Percentiles rank a stretch among this genome's conserved stretches.
phyloP scores from a whole-genome alignment of 2,113 vertebrate genomes.

The Sinocyclocheilus grahami region DNA sequence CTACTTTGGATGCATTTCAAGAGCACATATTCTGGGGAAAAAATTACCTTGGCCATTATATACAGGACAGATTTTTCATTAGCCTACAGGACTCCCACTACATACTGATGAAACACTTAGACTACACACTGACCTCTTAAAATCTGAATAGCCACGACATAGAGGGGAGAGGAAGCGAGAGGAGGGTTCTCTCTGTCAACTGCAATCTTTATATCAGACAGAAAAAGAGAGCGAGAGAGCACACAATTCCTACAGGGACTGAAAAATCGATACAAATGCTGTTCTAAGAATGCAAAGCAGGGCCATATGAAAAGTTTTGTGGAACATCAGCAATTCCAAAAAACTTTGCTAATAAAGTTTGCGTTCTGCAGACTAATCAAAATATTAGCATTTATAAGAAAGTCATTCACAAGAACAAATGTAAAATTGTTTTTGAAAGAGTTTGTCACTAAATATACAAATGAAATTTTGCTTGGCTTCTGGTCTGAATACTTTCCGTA shows the following conservation, averaged over 20 bases:
- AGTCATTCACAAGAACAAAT: constrained; percentile 28
- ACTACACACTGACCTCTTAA: neutral
- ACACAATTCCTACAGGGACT: constrained; percentile 47
- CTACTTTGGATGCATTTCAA: constrained; percentile 10
- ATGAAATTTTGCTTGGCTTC: neutral
- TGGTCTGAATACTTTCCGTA: too few relatives aligned
- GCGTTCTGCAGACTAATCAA: constrained; percentile 23
- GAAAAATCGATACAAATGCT: constrained; percentile 60
- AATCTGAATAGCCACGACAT: constrained; percentile 4
- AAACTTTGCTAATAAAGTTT: neutral
- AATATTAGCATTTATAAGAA: constrained; percentile 6
- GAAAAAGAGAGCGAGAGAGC: constrained; percentile 24
- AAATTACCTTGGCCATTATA: neutral
- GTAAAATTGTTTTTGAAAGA: neutral
- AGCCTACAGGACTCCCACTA: neutral
- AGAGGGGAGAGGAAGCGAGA: neutral
- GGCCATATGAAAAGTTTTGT: constrained; percentile 38
- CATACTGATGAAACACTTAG: constrained; percentile 1
- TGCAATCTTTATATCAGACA: constrained; percentile 26
- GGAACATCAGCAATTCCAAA: constrained; percentile 27
- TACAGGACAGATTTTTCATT: neutral
- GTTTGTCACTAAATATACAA: neutral
- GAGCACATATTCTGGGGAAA: neutral
- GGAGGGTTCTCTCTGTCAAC: neutral
- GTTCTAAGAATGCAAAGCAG: constrained; percentile 65